Evolutionary conservation across 2,888 invertebrate species (phyloP).

Genomic region (Slavum lentiscoides): DNA sequence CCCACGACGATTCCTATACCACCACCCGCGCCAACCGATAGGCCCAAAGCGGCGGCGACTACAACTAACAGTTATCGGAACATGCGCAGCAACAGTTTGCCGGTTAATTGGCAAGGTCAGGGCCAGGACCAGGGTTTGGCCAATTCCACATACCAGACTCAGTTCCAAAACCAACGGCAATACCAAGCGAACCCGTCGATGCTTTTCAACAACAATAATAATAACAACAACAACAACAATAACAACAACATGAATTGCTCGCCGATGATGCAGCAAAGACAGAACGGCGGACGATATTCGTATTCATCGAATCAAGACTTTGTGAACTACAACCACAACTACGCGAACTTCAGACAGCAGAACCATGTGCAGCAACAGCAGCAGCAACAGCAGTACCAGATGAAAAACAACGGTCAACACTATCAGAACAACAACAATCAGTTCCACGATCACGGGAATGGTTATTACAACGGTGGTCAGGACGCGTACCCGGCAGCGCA

Average conservation of each 20-base stretch:
- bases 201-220: slow-evolving; percentile 58
- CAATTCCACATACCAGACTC: slow-evolving; percentile 21
- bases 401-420: slow-evolving; percentile 58
- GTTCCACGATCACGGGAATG: slow-evolving; percentile 25
- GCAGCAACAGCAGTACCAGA: slow-evolving; percentile 58
- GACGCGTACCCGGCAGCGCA: slow-evolving; percentile 39
- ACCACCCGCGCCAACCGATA: background rate
- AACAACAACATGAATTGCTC: slow-evolving; percentile 56
- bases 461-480: background rate
- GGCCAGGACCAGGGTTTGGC: slow-evolving; percentile 4
- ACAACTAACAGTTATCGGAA: slow-evolving; percentile 44
- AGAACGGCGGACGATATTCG: slow-evolving; percentile 60
- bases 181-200: slow-evolving; percentile 56
- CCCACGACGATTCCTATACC: background rate
- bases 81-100: slow-evolving; percentile 49
- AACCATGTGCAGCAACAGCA: slow-evolving; percentile 60
- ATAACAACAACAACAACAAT: slow-evolving; percentile 59
- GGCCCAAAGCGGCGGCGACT: slow-evolving; percentile 9
- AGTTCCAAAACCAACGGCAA: slow-evolving; percentile 46
- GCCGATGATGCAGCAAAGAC: slow-evolving; percentile 59
- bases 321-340: slow-evolving; percentile 61
- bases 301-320: slow-evolving; percentile 56
- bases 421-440: slow-evolving; percentile 62
- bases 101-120: slow-evolving; percentile 40
- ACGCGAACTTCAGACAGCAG: slow-evolving; percentile 25